Base-by-base conservation (phyloP, 2,888 invertebrate species). In the Harpalus rubripes region DNA sequence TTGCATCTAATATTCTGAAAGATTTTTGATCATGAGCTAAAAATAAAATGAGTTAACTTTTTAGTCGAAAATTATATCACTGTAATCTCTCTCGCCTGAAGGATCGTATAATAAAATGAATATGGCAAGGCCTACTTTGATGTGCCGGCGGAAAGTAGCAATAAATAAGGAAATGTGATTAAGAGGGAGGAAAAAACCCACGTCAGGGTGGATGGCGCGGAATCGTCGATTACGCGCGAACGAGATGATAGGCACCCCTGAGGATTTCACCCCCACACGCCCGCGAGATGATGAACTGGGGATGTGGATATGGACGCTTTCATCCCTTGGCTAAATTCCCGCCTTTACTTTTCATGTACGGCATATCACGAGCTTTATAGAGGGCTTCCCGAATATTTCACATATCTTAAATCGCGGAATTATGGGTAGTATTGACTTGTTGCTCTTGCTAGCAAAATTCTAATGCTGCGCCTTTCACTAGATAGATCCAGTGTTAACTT, bases 131-230 rank as follows among this genome's bases (percentile, higher is more conserved):
- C 18, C 44, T 68, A 78, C 78, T 61, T 79, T 79, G 59, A 61
- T 79, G 61, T 61, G 79, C 39, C 22, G 44, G 44, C 6, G 41
- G 41, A 81, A 81, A 81, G 81, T 81, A 81, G 81, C 81, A 81
- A 81, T 81, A 81, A 81, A 81, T 81, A 81, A 81, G 81, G 22
- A 81, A 81, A 81, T 81, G 81, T 81, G 81, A 81, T 81, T 81
- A 81, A 81, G 63, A 58, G 81, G 81, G n/a, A 41, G 65, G 12
- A 44, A 81, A 81, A 81, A 63, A 81, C 65, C 81, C 44, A 65
- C 41, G 63, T 81, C 22, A 39, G 65, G 63, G 81, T 65, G 65
- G 81, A 81, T 65, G 81, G 65, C 41, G 63, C 65, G 81, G 81
- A 81, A 81, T 81, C 81, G 63, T n/a, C 81, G 81, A 81, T 81